Evolutionary conservation across 2,113 vertebrate species (phyloP).

Genomic region (Cercopithecus mona): DNA sequence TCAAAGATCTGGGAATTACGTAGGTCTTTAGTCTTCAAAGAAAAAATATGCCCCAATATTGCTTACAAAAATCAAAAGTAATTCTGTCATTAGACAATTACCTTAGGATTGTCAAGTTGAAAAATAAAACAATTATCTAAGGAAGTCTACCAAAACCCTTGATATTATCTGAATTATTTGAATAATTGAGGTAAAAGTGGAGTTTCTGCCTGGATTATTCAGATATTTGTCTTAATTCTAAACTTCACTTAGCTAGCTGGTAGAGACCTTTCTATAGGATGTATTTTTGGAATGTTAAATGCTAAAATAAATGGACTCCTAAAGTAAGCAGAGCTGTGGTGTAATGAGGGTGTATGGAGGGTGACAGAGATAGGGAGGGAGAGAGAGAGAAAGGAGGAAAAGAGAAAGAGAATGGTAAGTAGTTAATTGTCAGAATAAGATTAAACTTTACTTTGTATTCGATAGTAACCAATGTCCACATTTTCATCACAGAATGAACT

Average conservation of each 20-base stretch:
- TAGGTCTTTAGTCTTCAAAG: background rate
- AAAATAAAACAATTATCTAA: slow-evolving; percentile 39
- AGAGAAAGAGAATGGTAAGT: background rate
- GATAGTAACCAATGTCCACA: background rate
- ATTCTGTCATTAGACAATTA: background rate
- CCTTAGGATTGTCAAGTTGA: background rate
- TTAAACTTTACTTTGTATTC: background rate
- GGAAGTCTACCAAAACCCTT: slow-evolving; percentile 41
- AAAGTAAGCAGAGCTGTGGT: background rate
- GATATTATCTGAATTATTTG: slow-evolving; percentile 37
- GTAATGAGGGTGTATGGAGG: background rate
- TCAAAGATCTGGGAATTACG: background rate
- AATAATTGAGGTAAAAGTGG: slow-evolving; percentile 45
- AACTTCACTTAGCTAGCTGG: background rate
- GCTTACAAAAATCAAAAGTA: slow-evolving; percentile 39
- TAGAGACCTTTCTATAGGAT: background rate
- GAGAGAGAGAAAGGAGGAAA: background rate
- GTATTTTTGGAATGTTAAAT: slow-evolving; percentile 22
- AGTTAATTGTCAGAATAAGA: slow-evolving; percentile 21
- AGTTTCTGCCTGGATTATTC: slow-evolving; percentile 40
- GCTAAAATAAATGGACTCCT: background rate
- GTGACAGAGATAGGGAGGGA: background rate
- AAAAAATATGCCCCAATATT: slow-evolving; percentile 14
- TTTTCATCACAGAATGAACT: background rate
- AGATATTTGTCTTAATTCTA: slow-evolving; percentile 52